A percentile compares a stretch with the other conserved stretches of the same genome.
These are phyloP conservation scores for Tiaroga cobitis DNA, from an alignment of 2,797 vertebrate species.

Conservation along the genomic window DNA sequence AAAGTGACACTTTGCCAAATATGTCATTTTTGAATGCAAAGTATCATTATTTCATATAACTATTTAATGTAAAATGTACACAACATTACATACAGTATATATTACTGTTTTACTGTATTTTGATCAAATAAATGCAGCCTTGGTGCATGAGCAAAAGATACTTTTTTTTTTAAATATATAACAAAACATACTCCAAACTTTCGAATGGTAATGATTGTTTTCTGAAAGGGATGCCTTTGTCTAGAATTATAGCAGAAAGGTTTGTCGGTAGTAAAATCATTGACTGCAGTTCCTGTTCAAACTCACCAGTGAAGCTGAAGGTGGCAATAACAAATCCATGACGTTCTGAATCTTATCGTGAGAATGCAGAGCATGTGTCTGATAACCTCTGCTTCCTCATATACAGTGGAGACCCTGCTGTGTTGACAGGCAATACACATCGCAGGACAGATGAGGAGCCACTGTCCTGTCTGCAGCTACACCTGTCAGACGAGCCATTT, in stretches of 20 bases:
- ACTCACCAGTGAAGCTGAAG: background rate
- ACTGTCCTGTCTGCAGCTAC: slow-evolving; percentile 38
- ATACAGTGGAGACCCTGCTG: background rate
- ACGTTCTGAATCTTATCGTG: slow-evolving; percentile 25
- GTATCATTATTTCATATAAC: background rate
- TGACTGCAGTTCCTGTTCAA: background rate
- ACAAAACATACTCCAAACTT: background rate
- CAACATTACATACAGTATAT: background rate
- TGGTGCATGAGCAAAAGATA: background rate
- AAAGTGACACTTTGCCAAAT: background rate
- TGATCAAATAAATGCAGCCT: background rate
- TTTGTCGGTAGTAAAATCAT: background rate
- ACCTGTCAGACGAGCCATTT: slow-evolving; percentile 56
- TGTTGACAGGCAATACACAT: slow-evolving; percentile 17
- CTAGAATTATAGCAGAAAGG: background rate
- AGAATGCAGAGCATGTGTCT: slow-evolving; percentile 50
- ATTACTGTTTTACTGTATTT: background rate
- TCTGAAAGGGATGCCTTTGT: background rate
- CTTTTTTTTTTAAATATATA: no score
- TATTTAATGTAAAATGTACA: background rate
- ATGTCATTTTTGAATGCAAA: background rate
- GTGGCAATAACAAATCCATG: background rate
- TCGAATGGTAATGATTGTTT: background rate
- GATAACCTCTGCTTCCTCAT: slow-evolving; percentile 54
- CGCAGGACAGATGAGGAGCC: slow-evolving; percentile 45